A percentile compares a stretch with the other conserved stretches of the same genome.
Conservation (phyloP, 2,888 invertebrate species). For the Hoplodrina blanda region DNA sequence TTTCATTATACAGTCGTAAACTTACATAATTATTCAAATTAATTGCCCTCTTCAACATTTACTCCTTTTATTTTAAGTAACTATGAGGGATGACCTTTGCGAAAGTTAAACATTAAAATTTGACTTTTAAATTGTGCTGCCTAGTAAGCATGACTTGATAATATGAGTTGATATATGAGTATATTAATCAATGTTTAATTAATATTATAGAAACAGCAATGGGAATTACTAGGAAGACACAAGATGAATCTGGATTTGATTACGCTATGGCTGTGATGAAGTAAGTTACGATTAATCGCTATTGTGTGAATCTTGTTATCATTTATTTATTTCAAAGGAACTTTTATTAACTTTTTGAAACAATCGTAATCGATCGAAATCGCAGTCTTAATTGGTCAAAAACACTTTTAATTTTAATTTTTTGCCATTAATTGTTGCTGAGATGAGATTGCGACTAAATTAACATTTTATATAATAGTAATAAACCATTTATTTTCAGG, state of each 20-base stretch:
- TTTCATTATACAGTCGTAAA: not conserved
- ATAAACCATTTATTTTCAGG: too few species aligned
- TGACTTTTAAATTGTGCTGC: constrained; percentile 32
- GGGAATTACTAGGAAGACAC: constrained; percentile 94
- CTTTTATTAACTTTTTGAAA: too few species aligned
- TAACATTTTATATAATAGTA: too few species aligned
- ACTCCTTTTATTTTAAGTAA: constrained; percentile 1
- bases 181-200: not conserved
- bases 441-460: too few species aligned
- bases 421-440: too few species aligned
- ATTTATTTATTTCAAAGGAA: too few species aligned
- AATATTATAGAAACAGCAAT: constrained; percentile 94
- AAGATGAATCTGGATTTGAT: constrained; percentile 93
- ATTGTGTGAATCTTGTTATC: too few species aligned
- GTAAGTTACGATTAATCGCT: constrained; percentile 68
- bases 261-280: constrained; percentile 97
- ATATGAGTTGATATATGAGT: not conserved
- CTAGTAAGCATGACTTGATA: constrained; percentile 36
- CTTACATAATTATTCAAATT: constrained; percentile 29
- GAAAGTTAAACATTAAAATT: constrained; percentile 16
- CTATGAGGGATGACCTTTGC: not conserved
- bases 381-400: too few species aligned
- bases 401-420: too few species aligned
- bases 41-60: constrained; percentile 25
- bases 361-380: too few species aligned